Evolutionary conservation across 2,888 invertebrate genomes (phyloP), one percentile per base, ranked within the genome.

Genomic region (Crematogaster levior): DNA sequence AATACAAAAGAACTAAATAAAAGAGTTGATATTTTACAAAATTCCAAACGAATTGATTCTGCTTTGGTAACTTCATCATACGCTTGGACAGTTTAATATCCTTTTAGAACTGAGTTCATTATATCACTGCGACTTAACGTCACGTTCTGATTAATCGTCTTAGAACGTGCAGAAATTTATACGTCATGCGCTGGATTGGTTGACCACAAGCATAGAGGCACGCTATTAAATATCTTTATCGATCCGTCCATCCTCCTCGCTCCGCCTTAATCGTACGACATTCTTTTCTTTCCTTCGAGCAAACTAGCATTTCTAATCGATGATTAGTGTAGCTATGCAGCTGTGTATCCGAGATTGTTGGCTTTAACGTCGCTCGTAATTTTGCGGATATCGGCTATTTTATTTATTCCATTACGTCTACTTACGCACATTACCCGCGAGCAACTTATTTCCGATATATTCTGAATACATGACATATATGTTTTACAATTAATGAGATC

Each of bases 181-280:
- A 75, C 85, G 82, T 60, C 80, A 86, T 84, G 82, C 75, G 86
- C 84, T 84, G 70, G 83, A 81, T 87, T 84, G 84, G 84, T 87
- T 66, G 72, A 63, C 66, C 66, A 66, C 82, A 65, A 82, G 56
- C 51, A 24, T 21, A 48, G 15, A 48, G 18, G 58, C 77, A 63
- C 75, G 61, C 82, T 75, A 87, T 85, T 87, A 85, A 86, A 86
- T 85, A 74, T 83, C 83, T 87, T 85, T 86, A 87, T 86, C 87
- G 65, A n/a, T 10, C 56, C 48, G 72, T 87, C 63, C 77, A 73
- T 84, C 84, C 77, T 56, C 40, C 51, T 68, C 48, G 34, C 77
- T 30, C 34, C 43, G 4, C 21, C 68, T 70, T 60, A 75, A 21
- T 60, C 58, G 61, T 81, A 61, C 80, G 65, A 79, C 83, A 74